These are phyloP conservation scores for Opisthocomus hoazin DNA, from an alignment of 2,113 vertebrate genomes.

Conservation along the genomic window DNA sequence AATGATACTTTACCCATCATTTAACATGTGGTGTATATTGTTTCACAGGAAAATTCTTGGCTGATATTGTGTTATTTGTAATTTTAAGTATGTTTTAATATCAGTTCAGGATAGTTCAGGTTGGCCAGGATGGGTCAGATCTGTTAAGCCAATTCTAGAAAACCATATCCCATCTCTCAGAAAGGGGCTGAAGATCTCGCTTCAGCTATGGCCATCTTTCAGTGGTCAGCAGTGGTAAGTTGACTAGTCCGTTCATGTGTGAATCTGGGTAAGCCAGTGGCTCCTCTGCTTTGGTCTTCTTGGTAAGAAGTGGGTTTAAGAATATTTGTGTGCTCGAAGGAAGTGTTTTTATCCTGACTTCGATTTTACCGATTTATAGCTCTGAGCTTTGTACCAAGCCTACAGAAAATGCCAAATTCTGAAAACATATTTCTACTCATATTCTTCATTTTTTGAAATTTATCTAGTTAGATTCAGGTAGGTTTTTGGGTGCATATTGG, in stretches of 20 bases:
- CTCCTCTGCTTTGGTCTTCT: neutral
- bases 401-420: neutral
- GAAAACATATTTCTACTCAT: neutral
- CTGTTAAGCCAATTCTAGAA: neutral
- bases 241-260: neutral
- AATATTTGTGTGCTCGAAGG: neutral
- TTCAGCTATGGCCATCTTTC: neutral
- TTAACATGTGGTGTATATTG: neutral
- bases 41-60: neutral
- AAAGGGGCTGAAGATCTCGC: neutral
- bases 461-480: neutral
- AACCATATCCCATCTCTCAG: neutral
- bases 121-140: neutral
- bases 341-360: neutral
- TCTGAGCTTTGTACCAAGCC: neutral
- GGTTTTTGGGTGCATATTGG: neutral
- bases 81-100: neutral
- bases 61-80: neutral
- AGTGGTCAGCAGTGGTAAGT: neutral
- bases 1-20: neutral
- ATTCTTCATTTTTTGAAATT: neutral
- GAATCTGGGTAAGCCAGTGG: neutral
- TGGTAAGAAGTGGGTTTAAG: neutral
- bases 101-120: neutral
- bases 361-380: neutral